Base-by-base conservation (phyloP, 2,113 vertebrate species). In the Labeo catla region DNA sequence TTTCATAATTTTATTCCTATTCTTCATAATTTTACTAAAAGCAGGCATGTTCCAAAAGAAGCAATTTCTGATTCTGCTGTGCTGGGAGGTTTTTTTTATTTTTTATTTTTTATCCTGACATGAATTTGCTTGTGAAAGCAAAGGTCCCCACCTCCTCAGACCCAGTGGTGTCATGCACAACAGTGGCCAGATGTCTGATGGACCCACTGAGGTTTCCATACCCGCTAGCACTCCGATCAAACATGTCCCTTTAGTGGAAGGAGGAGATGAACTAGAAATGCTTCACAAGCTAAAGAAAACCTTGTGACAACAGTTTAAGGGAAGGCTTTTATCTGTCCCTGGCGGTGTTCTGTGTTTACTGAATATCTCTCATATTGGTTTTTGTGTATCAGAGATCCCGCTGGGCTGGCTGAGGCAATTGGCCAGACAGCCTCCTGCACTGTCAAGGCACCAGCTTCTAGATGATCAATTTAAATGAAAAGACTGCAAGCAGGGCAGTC, bases 361-460 rank as follows among this genome's bases (percentile, higher is more conserved):
- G 86, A 73, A 86, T 86, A 78, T 74, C 63, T 34, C 81, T 81
- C 68, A 78, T 68, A 82, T 85, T 81, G 74, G 57, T 86, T 89
- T 87, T 63, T 8, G 52, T 77, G 63, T 85, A 83, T 66, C 74
- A 8, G 28, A 66, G 23, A 36, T 70, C 59, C 65, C 79, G n/a
- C 21, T 36, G n/a, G 73, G 77, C 65, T 13, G n/a, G 23, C 28
- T 63, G 59, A 52, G 83, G 85, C 68, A 76, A 88, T 72, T 65
- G 72, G 77, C 70, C 81, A 89, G n/a, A 8, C 66, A 28, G 57
- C 79, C 86, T 85, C 84, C 88, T 87, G 87, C 21, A 83, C 88
- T 86, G 91, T 90, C 91, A 90, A 65, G 86, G 87, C 12, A 72
- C 87, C 73, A 88, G 77, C 90, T 89, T 91, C 92, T 87, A 89